These are phyloP conservation scores for Semotilus atromaculatus DNA, from an alignment of 2,797 vertebrate species.

Conservation along the genomic window DNA sequence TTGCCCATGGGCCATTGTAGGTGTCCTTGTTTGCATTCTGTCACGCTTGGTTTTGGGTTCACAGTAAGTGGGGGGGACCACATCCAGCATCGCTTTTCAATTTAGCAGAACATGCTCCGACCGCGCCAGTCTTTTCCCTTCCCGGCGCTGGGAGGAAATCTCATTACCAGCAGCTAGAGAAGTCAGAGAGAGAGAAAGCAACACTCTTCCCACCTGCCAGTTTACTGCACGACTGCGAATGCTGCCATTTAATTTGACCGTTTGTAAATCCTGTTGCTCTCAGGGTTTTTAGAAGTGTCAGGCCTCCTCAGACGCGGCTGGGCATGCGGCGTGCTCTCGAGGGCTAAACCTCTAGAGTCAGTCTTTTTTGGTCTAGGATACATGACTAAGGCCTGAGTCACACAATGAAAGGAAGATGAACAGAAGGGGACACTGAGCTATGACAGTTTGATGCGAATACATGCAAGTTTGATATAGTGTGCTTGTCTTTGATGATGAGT, in stretches of 20 bases:
- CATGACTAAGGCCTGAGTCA: constrained; percentile 25
- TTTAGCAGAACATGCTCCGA: constrained; percentile 61
- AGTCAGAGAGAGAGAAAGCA: constrained; percentile 49
- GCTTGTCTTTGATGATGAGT: neutral
- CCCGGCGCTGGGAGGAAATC: constrained; percentile 54
- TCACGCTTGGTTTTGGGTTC: constrained; percentile 56
- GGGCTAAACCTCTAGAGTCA: neutral
- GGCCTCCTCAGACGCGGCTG: neutral
- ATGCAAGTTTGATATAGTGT: neutral
- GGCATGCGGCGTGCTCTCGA: neutral
- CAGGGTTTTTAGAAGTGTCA: constrained; percentile 49
- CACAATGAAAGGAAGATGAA: constrained; percentile 31
- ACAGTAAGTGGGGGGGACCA: constrained; percentile 47
- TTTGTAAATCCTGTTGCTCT: constrained; percentile 58
- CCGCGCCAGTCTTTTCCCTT: constrained; percentile 47
- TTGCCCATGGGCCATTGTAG: constrained; percentile 45
- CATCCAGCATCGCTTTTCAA: constrained; percentile 64
- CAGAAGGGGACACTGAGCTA: constrained; percentile 58
- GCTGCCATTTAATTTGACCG: constrained; percentile 64
- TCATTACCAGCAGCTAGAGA: constrained; percentile 59
- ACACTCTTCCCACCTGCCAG: constrained; percentile 58
- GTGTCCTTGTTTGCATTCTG: constrained; percentile 59
- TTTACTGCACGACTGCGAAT: constrained; percentile 59
- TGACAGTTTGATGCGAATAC: constrained; percentile 13
- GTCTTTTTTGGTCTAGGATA: neutral